Evolutionary conservation across 2,888 invertebrate species (phyloP), one percentile per base, ranked within the genome.

Genomic region (Lithophane semibrunnea): DNA sequence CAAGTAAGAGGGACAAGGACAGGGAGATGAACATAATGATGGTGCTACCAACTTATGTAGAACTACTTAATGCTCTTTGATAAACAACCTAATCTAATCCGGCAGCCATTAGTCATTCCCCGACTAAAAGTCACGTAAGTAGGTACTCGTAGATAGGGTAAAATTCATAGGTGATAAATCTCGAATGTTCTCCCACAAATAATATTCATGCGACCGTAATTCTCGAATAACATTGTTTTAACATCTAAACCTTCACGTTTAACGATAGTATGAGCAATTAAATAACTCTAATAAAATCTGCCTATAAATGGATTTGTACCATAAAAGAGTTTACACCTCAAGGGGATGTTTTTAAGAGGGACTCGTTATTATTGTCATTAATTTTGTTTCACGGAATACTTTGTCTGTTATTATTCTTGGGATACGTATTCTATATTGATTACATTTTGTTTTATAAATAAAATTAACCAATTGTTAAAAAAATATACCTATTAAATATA

Each of bases 191-290:
- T 13, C n/a, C 29, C 29, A 61, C 70, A 73, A 84, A 84, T 82
- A 67, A 74, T 67, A 79, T 73, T 71, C 67, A 84, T 84, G 29
- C 49, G 64, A 44, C 37, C 37, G 24, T 83, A 76, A 76, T 68
- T 73, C 64, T 47, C 64, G 44, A 63, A 76, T 75, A 73, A 81
- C 83, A 80, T 75, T 86, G 79, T 83, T 82, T 81, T 81, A 81
- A 68, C 67, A 75, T 24, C 58, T 58, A 86, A 84, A 82, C 78
- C 76, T 77, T 73, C 21, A 86, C 84, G 73, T 82, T 87, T 86
- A 79, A 86, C 75, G 75, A 76, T 72, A 69, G 54, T 65, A 69
- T 47, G 66, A 67, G 80, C 80, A 79, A 86, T 87, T 88, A 88
- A 82, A 24, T 61, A n/a, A 68, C 49, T 64, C 72, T 68, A 74